These are phyloP conservation scores for Akabosia matsudoensis DNA, from an alignment of 1,140 invertebrate genomes.

Conservation along the genomic window DNA sequence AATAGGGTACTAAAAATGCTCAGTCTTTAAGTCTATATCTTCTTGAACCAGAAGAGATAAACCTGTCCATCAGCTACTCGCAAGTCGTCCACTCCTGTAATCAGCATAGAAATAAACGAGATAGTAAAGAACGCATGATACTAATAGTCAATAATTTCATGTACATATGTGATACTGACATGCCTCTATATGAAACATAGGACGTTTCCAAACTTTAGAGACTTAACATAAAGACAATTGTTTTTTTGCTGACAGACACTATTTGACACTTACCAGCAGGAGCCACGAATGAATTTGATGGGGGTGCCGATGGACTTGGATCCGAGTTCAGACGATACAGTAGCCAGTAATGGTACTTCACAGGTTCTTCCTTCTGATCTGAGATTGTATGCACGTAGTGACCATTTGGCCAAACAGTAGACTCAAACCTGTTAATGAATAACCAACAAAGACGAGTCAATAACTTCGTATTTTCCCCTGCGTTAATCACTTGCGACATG, in stretches of 20 bases:
- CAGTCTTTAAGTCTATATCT: conserved; percentile 63
- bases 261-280: conserved; percentile 66
- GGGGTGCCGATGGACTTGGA: conserved; percentile 71
- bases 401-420: conserved; percentile 82
- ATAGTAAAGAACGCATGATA: neutral
- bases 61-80: conserved; percentile 76
- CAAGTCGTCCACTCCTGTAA: conserved; percentile 74
- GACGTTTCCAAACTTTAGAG: too few relatives aligned
- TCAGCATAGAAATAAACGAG: neutral
- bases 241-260: neutral
- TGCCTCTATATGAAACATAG: too few relatives aligned
- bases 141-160: too few relatives aligned
- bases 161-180: too few relatives aligned
- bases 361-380: conserved; percentile 78
- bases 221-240: neutral
- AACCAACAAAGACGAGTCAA: neutral
- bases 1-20: neutral
- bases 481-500: too few relatives aligned
- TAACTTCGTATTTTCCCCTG: too few relatives aligned
- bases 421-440: conserved; percentile 61
- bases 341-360: conserved; percentile 84
- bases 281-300: conserved; percentile 76
- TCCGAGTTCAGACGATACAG: conserved; percentile 71
- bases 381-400: conserved; percentile 83
- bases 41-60: conserved; percentile 87